These are phyloP conservation scores for Silurus aristotelis DNA, from an alignment of 2,797 vertebrate genomes.

Conservation along the genomic window DNA sequence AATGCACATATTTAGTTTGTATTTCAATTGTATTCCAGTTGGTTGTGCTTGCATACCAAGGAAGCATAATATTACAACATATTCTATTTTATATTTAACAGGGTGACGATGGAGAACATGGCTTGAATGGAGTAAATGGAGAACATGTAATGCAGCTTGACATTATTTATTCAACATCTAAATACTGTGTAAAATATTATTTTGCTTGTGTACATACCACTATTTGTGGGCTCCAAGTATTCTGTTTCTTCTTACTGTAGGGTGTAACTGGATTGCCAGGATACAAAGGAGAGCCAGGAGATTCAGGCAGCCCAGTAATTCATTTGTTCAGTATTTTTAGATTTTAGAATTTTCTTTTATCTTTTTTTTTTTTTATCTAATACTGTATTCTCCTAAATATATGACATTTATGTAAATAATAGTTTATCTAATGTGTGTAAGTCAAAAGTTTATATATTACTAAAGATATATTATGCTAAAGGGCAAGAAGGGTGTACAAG, in stretches of 20 bases:
- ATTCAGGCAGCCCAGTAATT: conserved; percentile 74
- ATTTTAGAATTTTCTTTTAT: background rate
- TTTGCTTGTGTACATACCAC: background rate
- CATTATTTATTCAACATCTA: background rate
- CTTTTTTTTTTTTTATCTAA: background rate
- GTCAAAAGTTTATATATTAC: background rate
- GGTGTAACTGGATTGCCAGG: conserved; percentile 74
- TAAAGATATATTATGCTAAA: conserved; percentile 52
- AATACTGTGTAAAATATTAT: background rate
- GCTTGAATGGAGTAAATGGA: conserved; percentile 78
- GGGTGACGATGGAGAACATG: conserved; percentile 79
- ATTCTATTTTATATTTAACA: conserved; percentile 56
- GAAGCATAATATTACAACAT: background rate
- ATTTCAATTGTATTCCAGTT: background rate
- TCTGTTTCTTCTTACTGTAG: conserved; percentile 62
- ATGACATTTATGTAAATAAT: background rate
- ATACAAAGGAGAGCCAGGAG: conserved; percentile 71
- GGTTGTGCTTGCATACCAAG: background rate
- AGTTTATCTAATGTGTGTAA: background rate
- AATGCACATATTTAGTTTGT: background rate
- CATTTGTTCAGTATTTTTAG: background rate
- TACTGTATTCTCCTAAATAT: background rate
- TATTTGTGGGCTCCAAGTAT: background rate
- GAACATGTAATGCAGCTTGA: conserved; percentile 74
- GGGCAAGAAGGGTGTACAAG: conserved; percentile 79